These are phyloP conservation scores for Nasonovia ribisnigri DNA, from an alignment of 2,888 invertebrate genomes.

Conservation along the genomic window DNA sequence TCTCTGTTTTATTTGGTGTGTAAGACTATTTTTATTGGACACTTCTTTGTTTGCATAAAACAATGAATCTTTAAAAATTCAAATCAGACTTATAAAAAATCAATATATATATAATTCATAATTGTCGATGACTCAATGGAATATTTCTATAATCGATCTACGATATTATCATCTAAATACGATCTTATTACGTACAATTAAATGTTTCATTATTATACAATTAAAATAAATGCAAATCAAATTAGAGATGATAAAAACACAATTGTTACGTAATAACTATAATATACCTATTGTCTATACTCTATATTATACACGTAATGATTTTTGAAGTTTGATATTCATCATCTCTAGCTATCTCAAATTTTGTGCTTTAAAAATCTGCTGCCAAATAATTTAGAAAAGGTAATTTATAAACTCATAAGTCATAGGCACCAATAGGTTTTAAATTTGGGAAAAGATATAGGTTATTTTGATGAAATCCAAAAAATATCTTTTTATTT, in stretches of 20 bases:
- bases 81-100: not conserved
- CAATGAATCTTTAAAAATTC: not conserved
- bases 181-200: not conserved
- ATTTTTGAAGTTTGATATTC: not conserved
- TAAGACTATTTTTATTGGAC: not conserved
- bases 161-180: not conserved
- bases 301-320: not conserved
- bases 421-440: not conserved
- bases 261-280: not conserved
- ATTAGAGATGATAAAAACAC: not conserved
- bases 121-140: not conserved
- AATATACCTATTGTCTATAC: too few relatives aligned
- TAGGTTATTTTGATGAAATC: not conserved
- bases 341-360: not conserved
- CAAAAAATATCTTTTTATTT: not conserved
- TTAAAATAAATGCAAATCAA: not conserved
- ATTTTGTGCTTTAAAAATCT: not conserved
- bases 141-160: not conserved
- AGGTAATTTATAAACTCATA: not conserved
- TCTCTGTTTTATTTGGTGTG: not conserved
- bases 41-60: not conserved
- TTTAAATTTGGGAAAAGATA: not conserved
- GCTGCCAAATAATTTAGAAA: not conserved
- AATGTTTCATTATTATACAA: not conserved
- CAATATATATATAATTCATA: not conserved